Percentiles rank a stretch among this genome's conserved stretches.
Conservation (phyloP, 2,113 vertebrate species). For the Hypomesus transpacificus region DNA sequence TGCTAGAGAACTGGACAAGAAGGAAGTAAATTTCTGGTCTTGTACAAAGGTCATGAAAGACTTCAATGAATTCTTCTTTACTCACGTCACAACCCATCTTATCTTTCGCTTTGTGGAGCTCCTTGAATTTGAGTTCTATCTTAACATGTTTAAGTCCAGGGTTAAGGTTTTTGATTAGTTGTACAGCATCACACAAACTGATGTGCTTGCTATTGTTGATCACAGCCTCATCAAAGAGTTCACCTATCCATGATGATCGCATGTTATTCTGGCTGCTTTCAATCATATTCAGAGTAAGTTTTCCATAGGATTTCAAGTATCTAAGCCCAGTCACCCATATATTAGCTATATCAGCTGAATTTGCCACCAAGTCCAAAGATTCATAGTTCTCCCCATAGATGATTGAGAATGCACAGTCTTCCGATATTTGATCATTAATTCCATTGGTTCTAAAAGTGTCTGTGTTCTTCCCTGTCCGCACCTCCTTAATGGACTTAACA, state of each 20-base stretch:
- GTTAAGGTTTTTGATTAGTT: slow-evolving; percentile 89
- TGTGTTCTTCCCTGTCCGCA: slow-evolving; percentile 94
- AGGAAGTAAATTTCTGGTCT: slow-evolving; percentile 98
- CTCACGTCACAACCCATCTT: slow-evolving; percentile 80
- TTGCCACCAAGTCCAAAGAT: slow-evolving; percentile 93
- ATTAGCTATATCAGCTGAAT: slow-evolving; percentile 94
- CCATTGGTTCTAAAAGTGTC: slow-evolving; percentile 97
- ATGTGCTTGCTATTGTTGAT: slow-evolving; percentile 76
- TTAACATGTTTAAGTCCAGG: slow-evolving; percentile 92
- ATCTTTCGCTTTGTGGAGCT: slow-evolving; percentile 91
- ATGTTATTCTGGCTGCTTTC: slow-evolving; percentile 93
- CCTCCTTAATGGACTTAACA: slow-evolving; percentile 93
- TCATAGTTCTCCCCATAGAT: slow-evolving; percentile 97
- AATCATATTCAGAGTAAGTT: slow-evolving; percentile 92
- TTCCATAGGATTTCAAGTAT: slow-evolving; percentile 96
- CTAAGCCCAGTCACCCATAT: slow-evolving; percentile 96
- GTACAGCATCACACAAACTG: slow-evolving; percentile 82
- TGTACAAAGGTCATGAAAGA: slow-evolving; percentile 97
- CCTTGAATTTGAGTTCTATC: slow-evolving; percentile 97
- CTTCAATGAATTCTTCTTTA: slow-evolving; percentile 95
- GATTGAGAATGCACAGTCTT: slow-evolving; percentile 94
- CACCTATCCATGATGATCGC: slow-evolving; percentile 92
- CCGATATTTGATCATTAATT: slow-evolving; percentile 96
- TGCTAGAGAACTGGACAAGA: slow-evolving; percentile 98
- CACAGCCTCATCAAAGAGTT: slow-evolving; percentile 85